Percentiles rank a stretch among this genome's conserved stretches.
phyloP scores from a whole-genome alignment of 2,888 invertebrate species.

The Cepaea hortensis region DNA sequence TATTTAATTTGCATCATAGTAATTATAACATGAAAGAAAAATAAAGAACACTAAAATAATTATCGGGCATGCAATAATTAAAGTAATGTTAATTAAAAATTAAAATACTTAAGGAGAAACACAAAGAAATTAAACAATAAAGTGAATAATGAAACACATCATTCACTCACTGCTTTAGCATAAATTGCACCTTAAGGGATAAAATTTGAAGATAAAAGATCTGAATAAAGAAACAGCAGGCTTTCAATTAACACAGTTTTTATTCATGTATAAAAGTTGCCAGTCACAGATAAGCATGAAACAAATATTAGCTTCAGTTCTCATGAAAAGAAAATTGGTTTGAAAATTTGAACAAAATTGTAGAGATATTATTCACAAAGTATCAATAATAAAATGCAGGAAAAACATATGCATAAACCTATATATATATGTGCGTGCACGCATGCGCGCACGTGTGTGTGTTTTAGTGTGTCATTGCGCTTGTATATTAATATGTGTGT shows the following conservation, averaged over 20 bases:
- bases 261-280: neutral
- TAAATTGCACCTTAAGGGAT: neutral
- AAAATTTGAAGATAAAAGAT: neutral
- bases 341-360: neutral
- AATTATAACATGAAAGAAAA: too few species aligned
- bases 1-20: too few species aligned
- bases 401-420: too few species aligned
- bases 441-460: too few species aligned
- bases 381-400: neutral
- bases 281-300: conserved; percentile 2
- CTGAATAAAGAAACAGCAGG: neutral
- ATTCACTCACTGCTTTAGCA: conserved; percentile 1
- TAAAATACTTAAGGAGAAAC: too few species aligned
- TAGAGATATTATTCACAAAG: neutral
- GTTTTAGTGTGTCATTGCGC: too few species aligned
- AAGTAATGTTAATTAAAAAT: too few species aligned
- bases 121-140: neutral
- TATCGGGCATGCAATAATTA: too few species aligned
- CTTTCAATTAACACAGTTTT: conserved; percentile 11
- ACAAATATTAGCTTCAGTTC: neutral
- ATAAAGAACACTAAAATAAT: too few species aligned
- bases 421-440: too few species aligned
- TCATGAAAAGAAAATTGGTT: neutral
- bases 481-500: too few species aligned
- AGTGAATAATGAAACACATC: neutral